Base-by-base conservation (phyloP, 2,888 invertebrate genomes). In the Phasia obesa region DNA sequence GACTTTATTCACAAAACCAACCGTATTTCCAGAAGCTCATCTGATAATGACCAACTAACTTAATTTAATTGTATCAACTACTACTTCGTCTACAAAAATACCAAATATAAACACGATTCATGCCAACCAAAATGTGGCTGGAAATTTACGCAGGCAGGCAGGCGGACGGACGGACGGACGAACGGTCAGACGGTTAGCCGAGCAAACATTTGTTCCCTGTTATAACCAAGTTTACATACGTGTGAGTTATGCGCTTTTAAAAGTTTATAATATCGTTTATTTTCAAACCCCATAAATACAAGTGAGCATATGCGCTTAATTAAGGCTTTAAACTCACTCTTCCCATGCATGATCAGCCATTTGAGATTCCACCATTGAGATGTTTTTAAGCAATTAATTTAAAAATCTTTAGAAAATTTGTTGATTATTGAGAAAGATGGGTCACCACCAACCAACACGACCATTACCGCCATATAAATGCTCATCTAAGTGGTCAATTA, bases 1-100 rank as follows among this genome's bases (percentile, higher is more conserved):
- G 88, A 87, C 88, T 88, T 86, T 87, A 87, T 88, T 64, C 73
- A 73, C 60, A 44, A 71, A 47, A 42, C 47, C 47, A 69, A 57
- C 53, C 83, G 79, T 71, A 88, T 87, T 88, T 89, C 87, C 89
- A 89, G 90, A 90, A 90, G 90, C 89, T 90, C 87, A 90, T 90
- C 90, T 89, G 90, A 90, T 90, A 90, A 90, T 89, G 87, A 88
- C 86, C 87, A 87, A 83, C 87, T 88, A 88, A 88, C 88, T 88
- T 88, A 88, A 87, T 88, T 89, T 88, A 87, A 87, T 87, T 88
- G 85, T 86, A 85, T 55, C 73, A 84, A 15, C 13, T 69, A 67
- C 71, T 19, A 47, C 19, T n/a, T 38, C 64, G 6, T 25, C 53
- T 53, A 15, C 70, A 51, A 47, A 47, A 53, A 15, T 25, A 13